These are phyloP conservation scores for Tetheella fluctuosa DNA, from an alignment of 2,888 invertebrate species.

Conservation along the genomic window DNA sequence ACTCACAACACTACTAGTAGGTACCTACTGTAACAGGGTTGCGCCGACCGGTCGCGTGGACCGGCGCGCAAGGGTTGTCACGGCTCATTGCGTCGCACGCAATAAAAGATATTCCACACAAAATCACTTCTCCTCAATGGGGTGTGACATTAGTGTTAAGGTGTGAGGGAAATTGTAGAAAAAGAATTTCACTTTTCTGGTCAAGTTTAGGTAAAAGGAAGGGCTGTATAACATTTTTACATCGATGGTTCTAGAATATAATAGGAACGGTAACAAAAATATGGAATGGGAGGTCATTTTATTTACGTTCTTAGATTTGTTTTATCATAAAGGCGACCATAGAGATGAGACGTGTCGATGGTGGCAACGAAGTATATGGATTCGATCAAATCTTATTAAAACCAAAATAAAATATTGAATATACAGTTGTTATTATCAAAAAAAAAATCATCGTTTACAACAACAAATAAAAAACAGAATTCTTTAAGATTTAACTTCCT, in stretches of 20 bases:
- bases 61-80: constrained; percentile 3
- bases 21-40: background rate
- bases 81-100: constrained; percentile 3
- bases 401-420: too few species aligned
- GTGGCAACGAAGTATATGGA: too few species aligned
- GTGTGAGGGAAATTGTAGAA: background rate
- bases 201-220: background rate
- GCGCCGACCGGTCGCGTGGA: background rate
- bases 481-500: too few species aligned
- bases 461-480: too few species aligned
- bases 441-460: too few species aligned
- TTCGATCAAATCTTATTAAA: too few species aligned
- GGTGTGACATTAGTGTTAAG: constrained; percentile 5
- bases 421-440: too few species aligned
- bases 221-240: background rate
- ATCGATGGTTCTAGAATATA: background rate
- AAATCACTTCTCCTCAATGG: constrained; percentile 7
- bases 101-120: constrained; percentile 8
- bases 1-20: background rate
- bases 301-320: too few species aligned
- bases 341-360: too few species aligned
- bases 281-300: too few species aligned
- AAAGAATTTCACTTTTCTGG: background rate
- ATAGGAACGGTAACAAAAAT: too few species aligned
- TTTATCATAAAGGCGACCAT: too few species aligned